Conservation (phyloP, 2,797 vertebrate species). For the Coreius guichenoti region DNA sequence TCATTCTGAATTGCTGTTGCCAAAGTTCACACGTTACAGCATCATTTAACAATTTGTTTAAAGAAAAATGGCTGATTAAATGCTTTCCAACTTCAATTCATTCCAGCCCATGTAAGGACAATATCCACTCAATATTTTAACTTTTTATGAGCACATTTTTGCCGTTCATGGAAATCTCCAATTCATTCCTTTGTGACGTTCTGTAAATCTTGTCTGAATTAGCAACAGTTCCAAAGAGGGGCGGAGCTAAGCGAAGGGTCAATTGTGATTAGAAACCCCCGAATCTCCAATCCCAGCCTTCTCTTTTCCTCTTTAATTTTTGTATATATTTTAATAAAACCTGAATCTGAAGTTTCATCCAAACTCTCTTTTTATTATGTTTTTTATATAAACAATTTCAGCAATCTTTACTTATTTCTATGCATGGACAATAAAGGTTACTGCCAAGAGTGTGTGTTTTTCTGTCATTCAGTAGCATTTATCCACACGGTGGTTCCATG, state of each 20-base stretch:
- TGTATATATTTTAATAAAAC: constrained; percentile 77
- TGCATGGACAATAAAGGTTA: constrained; percentile 74
- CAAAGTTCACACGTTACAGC: not conserved
- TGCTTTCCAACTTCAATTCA: not conserved
- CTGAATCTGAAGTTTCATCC: constrained; percentile 47
- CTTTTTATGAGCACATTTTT: not conserved
- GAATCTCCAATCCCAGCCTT: not conserved
- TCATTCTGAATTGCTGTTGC: not conserved
- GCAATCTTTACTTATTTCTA: constrained; percentile 66
- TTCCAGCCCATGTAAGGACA: not conserved
- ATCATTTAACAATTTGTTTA: not conserved
- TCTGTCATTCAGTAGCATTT: not conserved
- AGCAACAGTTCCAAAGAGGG: not conserved
- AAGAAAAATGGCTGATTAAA: not conserved
- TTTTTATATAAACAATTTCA: constrained; percentile 75
- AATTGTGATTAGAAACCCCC: not conserved
- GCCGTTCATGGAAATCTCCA: not conserved
- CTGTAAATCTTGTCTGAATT: constrained; percentile 4
- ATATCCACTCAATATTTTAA: not conserved
- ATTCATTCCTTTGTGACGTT: not conserved
- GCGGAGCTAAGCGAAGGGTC: not conserved
- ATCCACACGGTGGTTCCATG: not conserved
- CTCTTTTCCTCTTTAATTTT: constrained; percentile 65
- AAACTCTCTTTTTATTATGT: constrained; percentile 68
- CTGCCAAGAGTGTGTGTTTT: constrained; percentile 49